Evolutionary conservation across 2,888 invertebrate species (phyloP).

Genomic region (Thysanoteuthis rhombus): DNA sequence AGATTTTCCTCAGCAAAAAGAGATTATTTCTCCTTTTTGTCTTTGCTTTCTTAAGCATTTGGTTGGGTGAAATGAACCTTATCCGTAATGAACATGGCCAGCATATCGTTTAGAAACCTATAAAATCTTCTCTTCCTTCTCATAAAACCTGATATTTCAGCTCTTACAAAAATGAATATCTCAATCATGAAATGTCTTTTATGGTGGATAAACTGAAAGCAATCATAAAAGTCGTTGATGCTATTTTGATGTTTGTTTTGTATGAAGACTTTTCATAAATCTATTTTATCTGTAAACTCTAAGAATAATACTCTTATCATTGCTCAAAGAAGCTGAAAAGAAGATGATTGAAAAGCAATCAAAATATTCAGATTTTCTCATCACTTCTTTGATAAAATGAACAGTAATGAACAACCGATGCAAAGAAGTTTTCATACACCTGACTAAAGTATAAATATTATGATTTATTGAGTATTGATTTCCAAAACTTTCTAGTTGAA

Average conservation of each 20-base stretch:
- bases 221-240: neutral
- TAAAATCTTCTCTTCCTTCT: neutral
- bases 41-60: neutral
- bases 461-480: neutral
- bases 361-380: neutral
- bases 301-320: neutral
- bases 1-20: neutral
- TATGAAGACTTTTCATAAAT: neutral
- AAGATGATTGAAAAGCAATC: neutral
- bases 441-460: neutral
- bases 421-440: constrained; percentile 12
- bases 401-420: neutral
- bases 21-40: neutral
- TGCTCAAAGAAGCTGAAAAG: neutral
- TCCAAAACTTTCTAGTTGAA: neutral
- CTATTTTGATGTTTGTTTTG: neutral
- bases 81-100: neutral
- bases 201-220: neutral
- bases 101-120: neutral
- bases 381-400: neutral
- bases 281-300: neutral
- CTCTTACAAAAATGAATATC: too few species aligned
- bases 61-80: neutral
- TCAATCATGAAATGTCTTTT: neutral
- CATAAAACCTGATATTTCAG: neutral